Evolutionary conservation across 2,113 vertebrate genomes (phyloP).

Genomic region (Isichthys henryi): DNA sequence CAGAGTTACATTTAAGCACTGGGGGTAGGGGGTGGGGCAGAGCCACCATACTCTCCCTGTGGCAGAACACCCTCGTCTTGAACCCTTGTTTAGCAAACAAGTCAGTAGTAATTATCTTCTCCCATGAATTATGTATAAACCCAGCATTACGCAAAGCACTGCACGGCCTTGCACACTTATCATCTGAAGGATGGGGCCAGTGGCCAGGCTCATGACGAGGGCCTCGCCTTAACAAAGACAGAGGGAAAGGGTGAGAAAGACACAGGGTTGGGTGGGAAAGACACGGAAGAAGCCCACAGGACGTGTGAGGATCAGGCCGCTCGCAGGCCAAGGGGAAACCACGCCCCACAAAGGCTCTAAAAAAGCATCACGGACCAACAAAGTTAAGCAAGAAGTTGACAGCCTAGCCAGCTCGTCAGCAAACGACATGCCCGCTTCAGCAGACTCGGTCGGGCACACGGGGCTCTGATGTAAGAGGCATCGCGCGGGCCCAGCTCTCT

Average conservation of each 20-base stretch:
- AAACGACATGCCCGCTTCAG: neutral
- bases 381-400: neutral
- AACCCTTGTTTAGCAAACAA: neutral
- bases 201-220: neutral
- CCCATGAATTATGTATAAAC: neutral
- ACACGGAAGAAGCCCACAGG: neutral
- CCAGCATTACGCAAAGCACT: neutral
- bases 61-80: neutral
- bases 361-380: neutral
- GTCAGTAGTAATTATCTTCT: neutral
- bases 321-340: neutral
- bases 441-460: neutral
- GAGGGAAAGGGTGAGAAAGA: neutral
- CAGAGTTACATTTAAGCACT: neutral
- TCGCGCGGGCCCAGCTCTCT: neutral
- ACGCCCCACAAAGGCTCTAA: neutral
- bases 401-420: neutral
- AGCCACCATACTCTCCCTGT: neutral
- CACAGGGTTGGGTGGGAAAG: neutral
- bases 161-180: neutral
- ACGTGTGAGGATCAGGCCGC: neutral
- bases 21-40: neutral
- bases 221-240: neutral
- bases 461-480: neutral
- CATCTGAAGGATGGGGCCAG: neutral